phyloP scores from a whole-genome alignment of 2,888 invertebrate genomes.

The Nephrotoma appendiculata region DNA sequence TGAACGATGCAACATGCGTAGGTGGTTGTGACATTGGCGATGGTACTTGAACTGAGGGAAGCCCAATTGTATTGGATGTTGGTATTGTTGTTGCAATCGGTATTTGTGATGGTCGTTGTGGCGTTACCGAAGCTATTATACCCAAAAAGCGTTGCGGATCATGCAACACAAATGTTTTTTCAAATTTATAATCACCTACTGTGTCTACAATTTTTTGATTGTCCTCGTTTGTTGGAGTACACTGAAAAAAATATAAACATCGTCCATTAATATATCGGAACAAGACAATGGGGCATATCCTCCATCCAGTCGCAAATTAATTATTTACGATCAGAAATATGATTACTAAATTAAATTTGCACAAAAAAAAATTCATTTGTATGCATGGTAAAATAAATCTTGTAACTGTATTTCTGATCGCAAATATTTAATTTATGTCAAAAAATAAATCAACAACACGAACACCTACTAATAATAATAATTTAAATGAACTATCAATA shows the following conservation, averaged over 20 bases:
- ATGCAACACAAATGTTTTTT: constrained; percentile 18
- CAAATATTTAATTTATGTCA: too few species aligned
- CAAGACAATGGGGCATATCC: too few species aligned
- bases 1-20: constrained; percentile 11
- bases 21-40: constrained; percentile 11
- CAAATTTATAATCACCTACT: constrained; percentile 26
- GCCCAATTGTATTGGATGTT: neutral
- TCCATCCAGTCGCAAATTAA: too few species aligned
- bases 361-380: too few species aligned
- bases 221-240: constrained; percentile 24
- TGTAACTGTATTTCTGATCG: too few species aligned
- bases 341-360: too few species aligned
- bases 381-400: too few species aligned
- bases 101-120: constrained; percentile 6
- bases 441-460: too few species aligned
- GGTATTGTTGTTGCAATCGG: neutral
- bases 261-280: neutral
- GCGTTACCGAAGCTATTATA: constrained; percentile 12
- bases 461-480: too few species aligned
- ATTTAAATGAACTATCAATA: too few species aligned
- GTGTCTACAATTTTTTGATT: constrained; percentile 28
- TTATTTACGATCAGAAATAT: too few species aligned
- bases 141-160: constrained; percentile 20
- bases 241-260: constrained; percentile 6
- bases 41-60: constrained; percentile 10